Base-by-base conservation (phyloP, 2,113 vertebrate species). In the Cryptotis parvus region DNA sequence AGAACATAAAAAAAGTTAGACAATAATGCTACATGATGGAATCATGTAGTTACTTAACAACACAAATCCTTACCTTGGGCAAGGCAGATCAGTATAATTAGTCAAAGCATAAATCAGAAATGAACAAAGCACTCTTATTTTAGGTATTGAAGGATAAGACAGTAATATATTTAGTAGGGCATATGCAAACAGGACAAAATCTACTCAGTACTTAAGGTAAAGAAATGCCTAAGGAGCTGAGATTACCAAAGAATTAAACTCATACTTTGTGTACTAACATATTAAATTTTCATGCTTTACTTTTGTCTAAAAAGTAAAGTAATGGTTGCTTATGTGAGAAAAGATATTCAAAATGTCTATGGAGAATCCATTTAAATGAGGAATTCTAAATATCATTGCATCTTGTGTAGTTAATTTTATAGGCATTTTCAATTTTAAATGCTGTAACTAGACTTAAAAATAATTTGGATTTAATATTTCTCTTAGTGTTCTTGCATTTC, bases 381-480 rank as follows among this genome's bases (percentile, higher is more conserved):
- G 10, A 1, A 76, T 63, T 68, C 31, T 31, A 11, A 90, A 80
- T 14, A 75, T 5, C 27, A 75, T 1, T 58, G 7, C 9, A 75
- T 74, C 7, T 86, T 90, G 22, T 37, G 58, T 82, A 76, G n/a
- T 31, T 85, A 66, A 72, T 95, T 95, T 45, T 63, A 77, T n/a
- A 86, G 27, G 95, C 91, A 84, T 91, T 95, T 78, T 58, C 91
- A 55, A 29, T 92, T 93, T 89, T 70, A 68, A 65, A 1, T 65
- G 45, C 15, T 90, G 3, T 69, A 88, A 84, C 18, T 52, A 91
- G 58, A 43, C 41, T 81, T 66, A 70, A 74, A 93, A 69, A 84
- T 79, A 88, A 94, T 75, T 91, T 95, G 37, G 69, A 87, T 49
- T 76, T 92, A 89, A 88, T 87, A 3, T 68, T 83, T 89, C 52